Percentiles rank a stretch among this genome's conserved stretches.
These are phyloP conservation scores for Stictocephala bisonia DNA, from an alignment of 2,888 invertebrate species.

Conservation along the genomic window DNA sequence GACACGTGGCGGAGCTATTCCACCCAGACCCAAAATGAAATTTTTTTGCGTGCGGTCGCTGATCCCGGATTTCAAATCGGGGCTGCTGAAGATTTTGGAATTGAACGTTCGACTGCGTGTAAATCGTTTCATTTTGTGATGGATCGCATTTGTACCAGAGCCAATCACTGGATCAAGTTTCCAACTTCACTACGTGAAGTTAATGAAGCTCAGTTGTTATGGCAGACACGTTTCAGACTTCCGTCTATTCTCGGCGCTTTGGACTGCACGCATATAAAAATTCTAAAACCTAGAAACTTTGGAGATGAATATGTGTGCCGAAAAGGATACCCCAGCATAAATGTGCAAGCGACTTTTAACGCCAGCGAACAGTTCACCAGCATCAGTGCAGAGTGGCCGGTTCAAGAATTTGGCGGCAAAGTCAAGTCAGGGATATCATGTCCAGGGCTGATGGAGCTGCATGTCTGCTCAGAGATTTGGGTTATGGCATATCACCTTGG, in stretches of 20 bases:
- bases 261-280: constrained; percentile 8
- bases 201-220: not conserved
- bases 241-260: constrained; percentile 5
- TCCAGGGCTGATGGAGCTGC: not conserved
- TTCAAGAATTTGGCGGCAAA: too few relatives aligned
- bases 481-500: constrained; percentile 5
- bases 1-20: not conserved
- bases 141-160: not conserved
- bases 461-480: not conserved
- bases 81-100: too few relatives aligned
- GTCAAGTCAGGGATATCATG: not conserved
- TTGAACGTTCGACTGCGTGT: not conserved
- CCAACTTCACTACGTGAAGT: not conserved
- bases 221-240: not conserved
- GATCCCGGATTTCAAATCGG: constrained; percentile 25
- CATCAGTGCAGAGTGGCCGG: not conserved
- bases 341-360: constrained; percentile 3
- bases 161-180: not conserved
- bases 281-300: not conserved
- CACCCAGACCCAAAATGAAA: not conserved
- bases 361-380: not conserved
- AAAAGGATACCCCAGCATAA: not conserved
- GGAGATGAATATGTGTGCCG: constrained; percentile 6
- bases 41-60: constrained; percentile 1
- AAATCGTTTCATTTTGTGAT: constrained; percentile 1